Conservation (phyloP, 2,797 vertebrate species). For the Enteromius fasciolatus region DNA sequence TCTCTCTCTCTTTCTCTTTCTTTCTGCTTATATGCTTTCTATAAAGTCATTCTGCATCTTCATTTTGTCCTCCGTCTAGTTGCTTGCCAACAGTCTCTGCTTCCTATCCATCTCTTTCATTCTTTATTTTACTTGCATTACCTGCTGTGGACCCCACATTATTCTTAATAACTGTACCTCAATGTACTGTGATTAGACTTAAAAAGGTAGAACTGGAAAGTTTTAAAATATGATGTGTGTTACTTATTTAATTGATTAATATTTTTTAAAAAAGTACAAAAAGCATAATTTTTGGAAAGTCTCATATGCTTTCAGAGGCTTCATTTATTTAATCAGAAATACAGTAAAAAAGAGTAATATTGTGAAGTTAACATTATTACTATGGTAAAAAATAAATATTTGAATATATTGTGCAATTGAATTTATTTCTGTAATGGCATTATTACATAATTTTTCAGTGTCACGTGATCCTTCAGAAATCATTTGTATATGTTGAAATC, state of each 20-base stretch:
- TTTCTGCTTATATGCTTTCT: slow-evolving; percentile 46
- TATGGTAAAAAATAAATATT: background rate
- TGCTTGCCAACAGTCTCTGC: slow-evolving; percentile 5
- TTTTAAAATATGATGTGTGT: background rate
- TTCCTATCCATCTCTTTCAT: slow-evolving; percentile 50
- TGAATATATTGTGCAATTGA: background rate
- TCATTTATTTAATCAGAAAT: background rate
- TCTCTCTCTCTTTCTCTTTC: slow-evolving; percentile 48
- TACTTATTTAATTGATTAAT: background rate
- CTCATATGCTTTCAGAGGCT: background rate
- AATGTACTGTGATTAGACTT: background rate
- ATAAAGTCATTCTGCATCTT: background rate
- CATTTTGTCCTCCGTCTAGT: slow-evolving; percentile 10
- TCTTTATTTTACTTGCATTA: background rate
- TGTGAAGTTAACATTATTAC: background rate
- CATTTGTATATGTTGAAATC: background rate
- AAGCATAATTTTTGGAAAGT: background rate
- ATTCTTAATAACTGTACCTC: slow-evolving; percentile 1
- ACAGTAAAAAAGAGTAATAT: background rate
- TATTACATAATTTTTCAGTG: too few relatives aligned
- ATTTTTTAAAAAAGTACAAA: background rate
- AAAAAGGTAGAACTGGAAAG: background rate
- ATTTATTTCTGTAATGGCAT: background rate
- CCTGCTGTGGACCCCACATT: background rate
- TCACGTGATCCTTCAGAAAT: background rate